These are phyloP conservation scores for Erebia ligea DNA, from an alignment of 2,888 invertebrate genomes.

Conservation along the genomic window DNA sequence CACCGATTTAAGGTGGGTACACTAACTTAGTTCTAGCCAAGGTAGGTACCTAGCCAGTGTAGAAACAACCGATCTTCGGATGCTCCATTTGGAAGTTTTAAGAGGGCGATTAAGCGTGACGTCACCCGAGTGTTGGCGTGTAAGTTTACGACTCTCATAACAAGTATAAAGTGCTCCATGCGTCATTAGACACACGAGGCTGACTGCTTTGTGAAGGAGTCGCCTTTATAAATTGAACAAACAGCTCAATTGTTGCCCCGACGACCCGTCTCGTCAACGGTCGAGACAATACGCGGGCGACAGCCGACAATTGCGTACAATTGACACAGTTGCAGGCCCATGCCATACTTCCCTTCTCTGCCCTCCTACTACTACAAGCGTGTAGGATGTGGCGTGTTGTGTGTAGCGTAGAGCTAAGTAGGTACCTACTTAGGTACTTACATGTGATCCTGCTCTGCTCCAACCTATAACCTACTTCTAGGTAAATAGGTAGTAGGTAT, in stretches of 20 bases:
- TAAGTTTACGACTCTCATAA: constrained; percentile 36
- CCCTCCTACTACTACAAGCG: constrained; percentile 12
- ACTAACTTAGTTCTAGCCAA: too few species aligned
- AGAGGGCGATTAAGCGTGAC: constrained; percentile 26
- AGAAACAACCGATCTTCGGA: constrained; percentile 10
- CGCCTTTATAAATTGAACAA: constrained; percentile 41
- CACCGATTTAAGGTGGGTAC: too few species aligned
- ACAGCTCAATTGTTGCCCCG: constrained; percentile 41
- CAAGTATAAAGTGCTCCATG: constrained; percentile 35
- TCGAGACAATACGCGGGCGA: constrained; percentile 38
- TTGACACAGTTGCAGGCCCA: constrained; percentile 38
- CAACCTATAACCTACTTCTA: background rate
- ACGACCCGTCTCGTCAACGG: constrained; percentile 30
- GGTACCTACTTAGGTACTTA: background rate
- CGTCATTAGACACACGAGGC: constrained; percentile 39
- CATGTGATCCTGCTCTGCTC: too few species aligned
- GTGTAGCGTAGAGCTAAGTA: background rate
- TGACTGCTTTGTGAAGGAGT: constrained; percentile 37
- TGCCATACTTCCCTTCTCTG: constrained; percentile 14
- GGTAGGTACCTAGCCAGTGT: too few species aligned
- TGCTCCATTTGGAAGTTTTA: constrained; percentile 15
- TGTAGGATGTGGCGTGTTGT: background rate
- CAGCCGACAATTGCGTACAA: constrained; percentile 39
- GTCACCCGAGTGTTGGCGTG: constrained; percentile 26
- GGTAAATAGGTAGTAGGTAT: too few species aligned